Evolutionary conservation across 64 coral and sea anemone species (phyloP).

Genomic region (Pocillopora verrucosa): DNA sequence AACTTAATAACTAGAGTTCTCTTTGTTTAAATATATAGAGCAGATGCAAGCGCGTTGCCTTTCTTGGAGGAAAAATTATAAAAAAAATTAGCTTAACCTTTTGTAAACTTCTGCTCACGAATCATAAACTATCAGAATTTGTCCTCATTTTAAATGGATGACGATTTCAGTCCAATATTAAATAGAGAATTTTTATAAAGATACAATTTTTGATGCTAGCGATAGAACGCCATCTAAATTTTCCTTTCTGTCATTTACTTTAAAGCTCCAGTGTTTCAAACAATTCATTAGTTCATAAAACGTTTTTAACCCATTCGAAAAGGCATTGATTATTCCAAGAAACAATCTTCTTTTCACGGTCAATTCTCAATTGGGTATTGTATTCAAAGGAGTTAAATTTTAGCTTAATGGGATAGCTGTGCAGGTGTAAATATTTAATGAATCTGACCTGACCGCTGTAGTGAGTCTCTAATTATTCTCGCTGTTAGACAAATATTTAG

Average conservation of each 20-base stretch:
- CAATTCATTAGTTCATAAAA: conserved; percentile 9
- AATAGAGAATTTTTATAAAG: not conserved
- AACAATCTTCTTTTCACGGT: conserved; percentile 24
- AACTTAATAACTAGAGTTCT: conserved; percentile 41
- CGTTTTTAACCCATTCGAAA: conserved; percentile 3
- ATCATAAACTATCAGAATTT: not conserved
- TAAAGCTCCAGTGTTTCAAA: not conserved
- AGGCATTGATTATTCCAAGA: not conserved
- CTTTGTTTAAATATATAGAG: conserved; percentile 28
- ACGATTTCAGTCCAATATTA: no score
- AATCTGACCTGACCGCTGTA: conserved; percentile 3
- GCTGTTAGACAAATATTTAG: conserved; percentile 34
- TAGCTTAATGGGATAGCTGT: conserved; percentile 7
- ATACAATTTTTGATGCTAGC: not conserved
- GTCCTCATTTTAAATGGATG: not conserved
- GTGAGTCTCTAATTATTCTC: conserved; percentile 19
- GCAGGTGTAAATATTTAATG: conserved; percentile 34
- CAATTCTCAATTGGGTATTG: conserved; percentile 30
- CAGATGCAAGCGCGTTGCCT: conserved; percentile 38
- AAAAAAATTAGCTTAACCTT: not conserved
- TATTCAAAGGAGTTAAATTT: not conserved
- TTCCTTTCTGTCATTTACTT: no score
- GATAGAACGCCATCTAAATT: not conserved
- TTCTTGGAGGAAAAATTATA: conserved; percentile 11
- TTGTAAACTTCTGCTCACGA: not conserved